These are phyloP conservation scores for Conchocele bisecta DNA, from an alignment of 2,888 invertebrate genomes.

Conservation along the genomic window DNA sequence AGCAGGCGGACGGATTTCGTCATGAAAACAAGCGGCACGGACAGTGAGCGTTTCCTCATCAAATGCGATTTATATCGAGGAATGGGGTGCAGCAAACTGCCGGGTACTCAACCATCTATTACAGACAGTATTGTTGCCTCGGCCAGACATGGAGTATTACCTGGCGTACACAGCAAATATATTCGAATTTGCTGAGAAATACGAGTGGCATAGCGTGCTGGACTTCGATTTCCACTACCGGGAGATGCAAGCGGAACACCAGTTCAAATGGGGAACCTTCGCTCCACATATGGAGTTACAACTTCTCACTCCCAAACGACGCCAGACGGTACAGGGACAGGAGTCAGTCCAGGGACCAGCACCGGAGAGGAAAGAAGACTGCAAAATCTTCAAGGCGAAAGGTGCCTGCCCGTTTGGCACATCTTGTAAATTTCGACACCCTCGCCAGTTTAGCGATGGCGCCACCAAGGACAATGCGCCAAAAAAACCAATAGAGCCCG, in stretches of 20 bases:
- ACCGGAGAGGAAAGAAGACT: conserved; percentile 1
- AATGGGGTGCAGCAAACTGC: conserved; percentile 33
- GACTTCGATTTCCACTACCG: conserved; percentile 20
- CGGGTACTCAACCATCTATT: conserved; percentile 20
- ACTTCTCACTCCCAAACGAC: conserved; percentile 15
- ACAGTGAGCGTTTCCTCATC: conserved; percentile 14
- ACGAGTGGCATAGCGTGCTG: conserved; percentile 36
- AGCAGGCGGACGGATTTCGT: conserved; percentile 20
- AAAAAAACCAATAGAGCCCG: no score
- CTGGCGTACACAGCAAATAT: conserved; percentile 36
- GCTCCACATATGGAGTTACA: conserved; percentile 37
- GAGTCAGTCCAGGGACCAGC: background rate
- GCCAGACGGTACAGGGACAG: no score
- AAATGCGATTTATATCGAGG: conserved; percentile 22
- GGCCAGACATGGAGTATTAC: conserved; percentile 27
- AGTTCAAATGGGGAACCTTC: conserved; percentile 34
- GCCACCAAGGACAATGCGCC: background rate
- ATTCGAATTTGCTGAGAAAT: conserved; percentile 34
- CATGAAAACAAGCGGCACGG: background rate
- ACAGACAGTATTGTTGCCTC: background rate
- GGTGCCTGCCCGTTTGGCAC: conserved; percentile 29
- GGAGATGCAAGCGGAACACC: conserved; percentile 29
- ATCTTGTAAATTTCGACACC: conserved; percentile 9
- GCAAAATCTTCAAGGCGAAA: conserved; percentile 31
- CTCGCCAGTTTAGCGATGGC: background rate